phyloP scores from a whole-genome alignment of 2,113 vertebrate genomes.

The Pomatorhinus ruficollis region DNA sequence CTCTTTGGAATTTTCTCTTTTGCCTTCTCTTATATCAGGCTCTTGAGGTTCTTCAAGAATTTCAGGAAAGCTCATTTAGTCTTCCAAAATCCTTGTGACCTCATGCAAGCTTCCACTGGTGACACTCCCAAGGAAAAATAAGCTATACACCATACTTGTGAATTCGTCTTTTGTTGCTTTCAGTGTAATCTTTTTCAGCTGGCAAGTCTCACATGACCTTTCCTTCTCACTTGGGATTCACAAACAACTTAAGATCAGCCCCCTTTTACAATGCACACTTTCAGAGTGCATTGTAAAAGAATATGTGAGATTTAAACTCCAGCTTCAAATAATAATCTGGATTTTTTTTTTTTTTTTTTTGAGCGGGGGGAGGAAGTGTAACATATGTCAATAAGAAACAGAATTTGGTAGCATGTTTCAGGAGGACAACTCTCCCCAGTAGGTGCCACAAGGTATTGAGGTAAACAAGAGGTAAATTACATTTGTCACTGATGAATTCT shows the following conservation, averaged over 20 bases:
- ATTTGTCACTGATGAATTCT: neutral
- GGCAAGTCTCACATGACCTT: fast-evolving
- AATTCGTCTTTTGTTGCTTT: neutral
- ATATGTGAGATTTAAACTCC: neutral
- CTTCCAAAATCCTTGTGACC: neutral
- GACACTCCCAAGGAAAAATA: neutral
- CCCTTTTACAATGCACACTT: neutral
- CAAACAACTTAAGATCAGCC: neutral
- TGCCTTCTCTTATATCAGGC: neutral
- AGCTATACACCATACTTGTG: neutral
- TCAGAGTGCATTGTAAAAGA: neutral
- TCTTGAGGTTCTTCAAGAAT: neutral
- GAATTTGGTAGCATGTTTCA: neutral
- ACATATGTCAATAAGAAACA: neutral
- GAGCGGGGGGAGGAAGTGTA: too few species aligned
- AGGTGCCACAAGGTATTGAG: neutral
- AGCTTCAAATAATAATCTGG: neutral
- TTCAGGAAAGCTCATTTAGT: neutral
- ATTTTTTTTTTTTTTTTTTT: neutral
- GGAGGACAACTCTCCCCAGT: neutral
- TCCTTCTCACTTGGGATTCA: neutral
- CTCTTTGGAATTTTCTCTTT: neutral
- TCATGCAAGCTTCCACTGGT: neutral
- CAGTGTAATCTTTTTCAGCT: neutral
- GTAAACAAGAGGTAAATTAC: neutral